These are phyloP conservation scores for Synanthedon andrenaeformis DNA, from an alignment of 2,888 invertebrate species.

Conservation along the genomic window DNA sequence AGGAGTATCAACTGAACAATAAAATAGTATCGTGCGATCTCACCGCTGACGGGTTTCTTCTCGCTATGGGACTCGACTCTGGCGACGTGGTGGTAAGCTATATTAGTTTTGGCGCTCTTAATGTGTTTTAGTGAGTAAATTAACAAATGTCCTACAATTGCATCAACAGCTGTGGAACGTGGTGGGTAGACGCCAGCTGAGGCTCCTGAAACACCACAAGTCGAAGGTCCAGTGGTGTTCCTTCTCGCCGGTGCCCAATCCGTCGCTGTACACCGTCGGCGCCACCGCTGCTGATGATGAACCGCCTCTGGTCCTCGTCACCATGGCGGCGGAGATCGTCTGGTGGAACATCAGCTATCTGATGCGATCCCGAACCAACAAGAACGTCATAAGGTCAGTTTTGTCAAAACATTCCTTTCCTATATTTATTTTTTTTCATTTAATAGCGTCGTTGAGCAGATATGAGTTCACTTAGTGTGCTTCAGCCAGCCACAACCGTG, in stretches of 20 bases:
- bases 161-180: slow-evolving; percentile 59
- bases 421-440: no score
- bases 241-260: slow-evolving; percentile 64
- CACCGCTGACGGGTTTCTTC: slow-evolving; percentile 66
- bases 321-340: slow-evolving; percentile 69
- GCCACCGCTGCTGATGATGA: slow-evolving; percentile 26
- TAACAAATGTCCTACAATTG: no score
- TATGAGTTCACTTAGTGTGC: no score
- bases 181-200: slow-evolving; percentile 39
- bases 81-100: slow-evolving; percentile 73
- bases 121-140: no score
- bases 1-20: slow-evolving; percentile 41
- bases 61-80: slow-evolving; percentile 73
- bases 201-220: slow-evolving; percentile 63
- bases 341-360: slow-evolving; percentile 69
- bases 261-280: slow-evolving; percentile 22
- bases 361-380: slow-evolving; percentile 28
- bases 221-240: slow-evolving; percentile 59
- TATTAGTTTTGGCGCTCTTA: neutral
- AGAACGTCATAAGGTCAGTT: slow-evolving; percentile 5
- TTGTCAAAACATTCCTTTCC: no score
- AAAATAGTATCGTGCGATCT: slow-evolving; percentile 51
- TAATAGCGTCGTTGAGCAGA: no score
- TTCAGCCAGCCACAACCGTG: no score
- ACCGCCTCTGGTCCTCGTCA: slow-evolving; percentile 63